Conservation (phyloP, 2,888 invertebrate genomes). For the Digitonthophagus gazella region DNA sequence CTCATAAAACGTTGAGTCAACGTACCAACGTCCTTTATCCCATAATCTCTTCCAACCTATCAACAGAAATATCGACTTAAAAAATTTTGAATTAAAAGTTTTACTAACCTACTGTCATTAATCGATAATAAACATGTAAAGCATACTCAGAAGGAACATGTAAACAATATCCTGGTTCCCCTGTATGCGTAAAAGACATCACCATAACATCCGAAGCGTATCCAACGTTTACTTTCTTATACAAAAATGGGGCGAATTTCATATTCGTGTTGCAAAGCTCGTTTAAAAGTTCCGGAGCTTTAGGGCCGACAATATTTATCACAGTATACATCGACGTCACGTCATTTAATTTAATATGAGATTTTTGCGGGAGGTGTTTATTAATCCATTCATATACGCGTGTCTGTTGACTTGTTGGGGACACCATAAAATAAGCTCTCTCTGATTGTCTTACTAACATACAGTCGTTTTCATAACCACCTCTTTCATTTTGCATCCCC, state of each 20-base stretch:
- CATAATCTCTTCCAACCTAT: constrained; percentile 64
- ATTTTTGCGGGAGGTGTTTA: constrained; percentile 60
- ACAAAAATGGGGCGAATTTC: constrained; percentile 62
- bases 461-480: constrained; percentile 73
- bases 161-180: constrained; percentile 68
- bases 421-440: constrained; percentile 74
- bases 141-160: constrained; percentile 73
- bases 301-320: constrained; percentile 69
- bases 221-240: constrained; percentile 66
- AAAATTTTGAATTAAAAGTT: constrained; percentile 10
- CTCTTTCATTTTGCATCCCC: constrained; percentile 69
- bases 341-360: constrained; percentile 63
- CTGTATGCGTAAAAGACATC: constrained; percentile 70
- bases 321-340: constrained; percentile 73
- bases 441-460: constrained; percentile 63
- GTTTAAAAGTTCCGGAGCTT: constrained; percentile 61
- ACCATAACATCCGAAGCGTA: constrained; percentile 69
- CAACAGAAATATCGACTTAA: constrained; percentile 23
- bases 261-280: constrained; percentile 65
- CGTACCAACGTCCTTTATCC: constrained; percentile 65
- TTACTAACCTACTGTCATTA: constrained; percentile 56
- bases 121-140: constrained; percentile 67
- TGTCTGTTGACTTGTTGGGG: constrained; percentile 75
- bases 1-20: constrained; percentile 65
- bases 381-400: constrained; percentile 69